Base-by-base conservation (phyloP, 2,797 vertebrate species). In the Mergus octosetaceus region DNA sequence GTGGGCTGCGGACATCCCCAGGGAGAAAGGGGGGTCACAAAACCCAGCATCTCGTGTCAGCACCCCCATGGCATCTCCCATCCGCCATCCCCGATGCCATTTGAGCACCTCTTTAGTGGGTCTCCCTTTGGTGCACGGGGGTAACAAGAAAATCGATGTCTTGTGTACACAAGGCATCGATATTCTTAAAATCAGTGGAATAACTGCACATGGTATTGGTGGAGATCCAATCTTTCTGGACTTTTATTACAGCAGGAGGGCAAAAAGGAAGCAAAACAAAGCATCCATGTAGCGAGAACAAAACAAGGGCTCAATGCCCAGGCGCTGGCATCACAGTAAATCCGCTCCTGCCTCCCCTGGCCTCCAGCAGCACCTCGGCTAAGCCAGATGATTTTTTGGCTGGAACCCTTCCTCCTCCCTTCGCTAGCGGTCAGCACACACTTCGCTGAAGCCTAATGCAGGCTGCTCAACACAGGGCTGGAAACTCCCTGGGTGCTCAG, bases 211-310 rank as follows among this genome's bases (percentile, higher is more conserved):
- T 51, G 2, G 1, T 41, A 38, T 4, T 39, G 51, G 68, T 21
- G 56, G 60, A n/a, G 65, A 62, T 62, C 61, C 2, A 54, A 0
- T 34, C 38, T 38, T 77, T 66, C 34, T 73, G 65, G 53, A 27
- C 83, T 61, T 85, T 83, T 65, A 61, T 54, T 56, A 41, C 38
- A 66, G 56, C 68, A 54, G 11, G 38, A 30, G 16, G 30, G 32
- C n/a, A 79, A 68, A 87, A 22, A 58, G 58, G 75, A 41, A 39
- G 27, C 18, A 76, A 82, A 79, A 11, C 16, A 43, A 28, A 1
- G 1, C 0, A 1, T 18, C 14, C 13, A 3, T 0, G 38, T 27
- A 5, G 11, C 3, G 32, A 91, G 68, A 79, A 60, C 1, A 1
- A 62, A 62, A 27, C 5, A 18, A 73, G 13, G 41, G 36, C 10